Percentiles rank a stretch among this genome's conserved stretches.
phyloP scores from a whole-genome alignment of 2,888 invertebrate species.

The Dascillus cervinus region DNA sequence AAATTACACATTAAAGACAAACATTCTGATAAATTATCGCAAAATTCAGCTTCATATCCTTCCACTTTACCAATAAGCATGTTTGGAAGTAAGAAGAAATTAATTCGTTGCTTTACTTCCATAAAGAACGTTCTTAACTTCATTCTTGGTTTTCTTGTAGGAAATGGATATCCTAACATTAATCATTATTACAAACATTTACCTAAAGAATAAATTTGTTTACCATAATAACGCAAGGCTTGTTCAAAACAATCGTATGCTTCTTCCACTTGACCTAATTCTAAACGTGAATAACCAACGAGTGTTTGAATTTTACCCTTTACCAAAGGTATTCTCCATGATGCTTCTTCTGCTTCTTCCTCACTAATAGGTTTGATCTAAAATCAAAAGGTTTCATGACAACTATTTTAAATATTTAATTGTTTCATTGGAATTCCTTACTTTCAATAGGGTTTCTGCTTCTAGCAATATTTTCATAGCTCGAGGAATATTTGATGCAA shows the following conservation, averaged over 20 bases:
- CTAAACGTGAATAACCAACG: conserved; percentile 39
- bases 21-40: conserved; percentile 42
- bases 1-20: conserved; percentile 39
- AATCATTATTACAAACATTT: neutral
- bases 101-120: conserved; percentile 32
- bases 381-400: neutral
- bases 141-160: conserved; percentile 27
- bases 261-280: conserved; percentile 38
- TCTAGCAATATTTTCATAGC: conserved; percentile 48
- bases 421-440: conserved; percentile 20
- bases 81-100: conserved; percentile 28
- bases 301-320: conserved; percentile 42
- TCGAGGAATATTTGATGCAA: conserved; percentile 48
- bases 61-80: conserved; percentile 26
- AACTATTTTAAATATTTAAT: neutral
- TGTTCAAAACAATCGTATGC: conserved; percentile 34
- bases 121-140: conserved; percentile 26
- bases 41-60: conserved; percentile 38
- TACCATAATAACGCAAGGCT: conserved; percentile 39
- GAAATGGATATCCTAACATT: conserved; percentile 34
- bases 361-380: conserved; percentile 7
- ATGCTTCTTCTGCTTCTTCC: conserved; percentile 27
- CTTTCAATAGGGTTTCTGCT: conserved; percentile 42
- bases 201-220: conserved; percentile 1
- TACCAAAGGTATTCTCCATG: conserved; percentile 37